Conservation (phyloP, 2,888 invertebrate species). For the Aporophyla lueneburgensis region DNA sequence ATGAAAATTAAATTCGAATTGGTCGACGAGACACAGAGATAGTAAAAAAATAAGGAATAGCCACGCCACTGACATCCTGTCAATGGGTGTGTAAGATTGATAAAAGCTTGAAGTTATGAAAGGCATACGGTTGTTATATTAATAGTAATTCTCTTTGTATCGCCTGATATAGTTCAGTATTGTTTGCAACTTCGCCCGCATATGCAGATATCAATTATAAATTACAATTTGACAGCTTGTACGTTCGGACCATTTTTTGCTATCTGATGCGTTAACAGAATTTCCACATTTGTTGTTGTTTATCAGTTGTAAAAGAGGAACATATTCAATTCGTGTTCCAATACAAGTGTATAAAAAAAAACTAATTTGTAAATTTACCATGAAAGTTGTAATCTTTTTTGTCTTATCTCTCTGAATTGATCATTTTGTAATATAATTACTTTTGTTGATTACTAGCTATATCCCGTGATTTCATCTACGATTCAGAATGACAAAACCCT, state of each 20-base stretch:
- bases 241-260: neutral
- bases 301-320: neutral
- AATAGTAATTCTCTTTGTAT: neutral
- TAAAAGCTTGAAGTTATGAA: too few relatives aligned
- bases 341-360: too few relatives aligned
- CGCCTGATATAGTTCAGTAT: neutral
- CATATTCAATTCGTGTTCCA: neutral
- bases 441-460: neutral
- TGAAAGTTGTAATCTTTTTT: too few relatives aligned
- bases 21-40: neutral
- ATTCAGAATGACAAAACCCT: too few relatives aligned
- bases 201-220: constrained; percentile 2
- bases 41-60: neutral
- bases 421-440: neutral
- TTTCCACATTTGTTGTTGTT: neutral
- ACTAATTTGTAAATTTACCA: neutral
- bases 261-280: constrained; percentile 6
- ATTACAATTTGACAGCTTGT: constrained; percentile 6
- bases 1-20: too few relatives aligned
- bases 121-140: neutral
- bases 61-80: neutral
- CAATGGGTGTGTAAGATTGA: neutral
- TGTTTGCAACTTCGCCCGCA: neutral
- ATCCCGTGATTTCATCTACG: too few relatives aligned
- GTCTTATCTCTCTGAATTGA: too few relatives aligned